A percentile compares a stretch with the other conserved stretches of the same genome.
These are phyloP conservation scores for Adineta ricciae DNA, from an alignment of 2,888 invertebrate species.

Conservation along the genomic window DNA sequence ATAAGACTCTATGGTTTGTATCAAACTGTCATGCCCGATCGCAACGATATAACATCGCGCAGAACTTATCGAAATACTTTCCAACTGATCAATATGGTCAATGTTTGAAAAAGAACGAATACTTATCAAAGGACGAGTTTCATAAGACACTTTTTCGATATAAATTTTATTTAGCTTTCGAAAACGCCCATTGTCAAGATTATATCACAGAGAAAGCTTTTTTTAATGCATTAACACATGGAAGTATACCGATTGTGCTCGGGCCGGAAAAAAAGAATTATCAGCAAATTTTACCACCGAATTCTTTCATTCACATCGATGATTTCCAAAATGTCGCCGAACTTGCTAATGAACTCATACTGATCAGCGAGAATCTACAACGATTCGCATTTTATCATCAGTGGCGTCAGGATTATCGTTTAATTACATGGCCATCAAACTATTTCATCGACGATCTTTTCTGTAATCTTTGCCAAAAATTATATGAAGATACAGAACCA, in stretches of 20 bases:
- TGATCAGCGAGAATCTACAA: background rate
- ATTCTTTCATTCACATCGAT: slow-evolving; percentile 27
- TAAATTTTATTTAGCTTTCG: slow-evolving; percentile 32
- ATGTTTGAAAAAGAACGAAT: background rate
- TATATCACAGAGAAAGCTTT: slow-evolving; percentile 31
- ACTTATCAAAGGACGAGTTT: background rate
- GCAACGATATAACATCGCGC: background rate
- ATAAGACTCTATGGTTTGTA: slow-evolving; percentile 28
- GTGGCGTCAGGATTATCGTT: background rate
- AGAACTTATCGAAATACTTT: slow-evolving; percentile 6
- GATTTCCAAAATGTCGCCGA: background rate
- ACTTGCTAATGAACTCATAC: background rate
- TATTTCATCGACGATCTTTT: background rate
- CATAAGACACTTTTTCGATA: slow-evolving; percentile 14
- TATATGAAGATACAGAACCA: background rate
- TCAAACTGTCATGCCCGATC: slow-evolving; percentile 27
- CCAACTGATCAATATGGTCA: slow-evolving; percentile 22
- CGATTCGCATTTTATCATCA: background rate
- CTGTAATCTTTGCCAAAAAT: background rate
- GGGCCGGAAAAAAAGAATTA: slow-evolving; percentile 24
- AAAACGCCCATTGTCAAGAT: slow-evolving; percentile 29
- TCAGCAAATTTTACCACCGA: slow-evolving; percentile 1
- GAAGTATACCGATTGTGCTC: slow-evolving; percentile 26
- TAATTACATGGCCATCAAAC: background rate
- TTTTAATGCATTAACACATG: slow-evolving; percentile 17